Evolutionary conservation across 2,113 vertebrate genomes (phyloP).

Genomic region (Oreocharis arfaki): DNA sequence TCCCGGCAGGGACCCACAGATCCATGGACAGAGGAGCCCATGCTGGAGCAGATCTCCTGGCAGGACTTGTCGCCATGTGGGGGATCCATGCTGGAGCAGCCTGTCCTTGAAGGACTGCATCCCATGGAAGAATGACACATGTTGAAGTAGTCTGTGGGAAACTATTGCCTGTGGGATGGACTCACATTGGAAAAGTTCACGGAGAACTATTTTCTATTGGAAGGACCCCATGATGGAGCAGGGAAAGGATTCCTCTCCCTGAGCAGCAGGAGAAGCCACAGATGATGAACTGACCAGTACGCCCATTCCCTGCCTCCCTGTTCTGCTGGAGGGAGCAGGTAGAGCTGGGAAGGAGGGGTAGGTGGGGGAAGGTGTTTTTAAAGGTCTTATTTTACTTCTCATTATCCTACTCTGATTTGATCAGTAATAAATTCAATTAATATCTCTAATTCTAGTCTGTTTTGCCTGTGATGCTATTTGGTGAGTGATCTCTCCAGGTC

Average conservation of each 20-base stretch:
- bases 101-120: background rate
- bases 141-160: background rate
- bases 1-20: background rate
- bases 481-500: background rate
- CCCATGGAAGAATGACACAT: too few relatives aligned
- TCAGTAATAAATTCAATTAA: background rate
- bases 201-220: background rate
- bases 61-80: background rate
- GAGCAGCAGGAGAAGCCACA: fast-evolving
- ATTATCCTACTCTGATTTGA: background rate
- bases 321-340: background rate
- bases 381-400: background rate
- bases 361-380: background rate
- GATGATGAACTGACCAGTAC: background rate
- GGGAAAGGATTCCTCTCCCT: background rate
- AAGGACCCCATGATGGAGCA: background rate
- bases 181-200: fast-evolving
- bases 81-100: fast-evolving
- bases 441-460: background rate
- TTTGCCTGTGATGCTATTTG: background rate
- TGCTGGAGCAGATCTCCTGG: background rate
- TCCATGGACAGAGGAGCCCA: fast-evolving
- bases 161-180: fast-evolving
- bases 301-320: background rate
- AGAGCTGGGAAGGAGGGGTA: background rate